Evolutionary conservation across 2,797 vertebrate species (phyloP).

Genomic region (Esox masquinongy): DNA sequence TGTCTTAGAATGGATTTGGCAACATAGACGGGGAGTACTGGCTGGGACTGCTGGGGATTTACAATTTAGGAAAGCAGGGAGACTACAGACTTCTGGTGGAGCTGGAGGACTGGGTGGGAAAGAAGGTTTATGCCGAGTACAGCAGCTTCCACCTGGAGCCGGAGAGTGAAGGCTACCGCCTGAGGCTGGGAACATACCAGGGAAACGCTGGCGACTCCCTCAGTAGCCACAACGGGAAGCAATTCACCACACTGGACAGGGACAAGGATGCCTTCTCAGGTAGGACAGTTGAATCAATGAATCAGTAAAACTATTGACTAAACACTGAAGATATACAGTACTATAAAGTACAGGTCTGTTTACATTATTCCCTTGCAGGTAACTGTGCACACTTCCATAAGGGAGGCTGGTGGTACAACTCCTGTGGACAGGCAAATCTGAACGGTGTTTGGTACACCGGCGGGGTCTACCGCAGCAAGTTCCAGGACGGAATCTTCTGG

Average conservation of each 20-base stretch:
- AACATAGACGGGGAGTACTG: constrained; percentile 94
- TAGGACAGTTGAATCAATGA: constrained; percentile 17
- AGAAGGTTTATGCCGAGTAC: constrained; percentile 96
- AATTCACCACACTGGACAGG: constrained; percentile 94
- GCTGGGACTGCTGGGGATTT: constrained; percentile 94
- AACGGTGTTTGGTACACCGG: constrained; percentile 98
- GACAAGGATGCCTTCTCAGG: constrained; percentile 94
- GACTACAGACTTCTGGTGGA: constrained; percentile 94
- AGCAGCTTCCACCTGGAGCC: constrained; percentile 94
- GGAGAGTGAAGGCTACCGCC: constrained; percentile 87
- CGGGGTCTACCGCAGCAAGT: constrained; percentile 95
- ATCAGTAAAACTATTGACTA: neutral
- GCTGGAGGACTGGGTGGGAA: constrained; percentile 96
- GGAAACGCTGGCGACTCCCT: constrained; percentile 96
- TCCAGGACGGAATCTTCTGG: constrained; percentile 98
- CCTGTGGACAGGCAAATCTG: constrained; percentile 94
- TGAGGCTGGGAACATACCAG: constrained; percentile 91
- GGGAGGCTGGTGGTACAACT: constrained; percentile 98
- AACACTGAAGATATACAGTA: neutral
- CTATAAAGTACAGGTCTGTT: neutral
- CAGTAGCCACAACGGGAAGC: constrained; percentile 94
- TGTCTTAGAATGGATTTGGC: constrained; percentile 91
- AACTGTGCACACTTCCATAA: constrained; percentile 98
- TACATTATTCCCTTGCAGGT: constrained; percentile 70
- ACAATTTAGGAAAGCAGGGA: constrained; percentile 88